A percentile compares a stretch with the other conserved stretches of the same genome.
Evolutionary conservation across 2,888 invertebrate species (phyloP).

Genomic region (Cloeon dipterum): DNA sequence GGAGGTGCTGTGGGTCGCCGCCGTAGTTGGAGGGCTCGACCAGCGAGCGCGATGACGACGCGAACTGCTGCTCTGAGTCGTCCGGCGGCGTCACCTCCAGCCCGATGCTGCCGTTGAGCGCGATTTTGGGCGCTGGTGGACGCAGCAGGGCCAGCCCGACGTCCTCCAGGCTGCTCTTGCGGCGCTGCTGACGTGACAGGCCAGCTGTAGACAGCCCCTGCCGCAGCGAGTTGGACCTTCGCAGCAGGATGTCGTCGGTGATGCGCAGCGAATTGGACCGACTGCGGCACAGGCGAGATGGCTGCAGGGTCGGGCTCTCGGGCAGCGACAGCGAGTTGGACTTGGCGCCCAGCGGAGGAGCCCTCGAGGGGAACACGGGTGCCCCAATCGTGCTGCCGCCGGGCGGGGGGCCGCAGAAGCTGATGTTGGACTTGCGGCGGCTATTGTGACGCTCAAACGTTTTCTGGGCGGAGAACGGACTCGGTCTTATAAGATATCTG

Average conservation of each 20-base stretch:
- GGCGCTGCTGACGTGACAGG: slow-evolving; percentile 18
- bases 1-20: slow-evolving; percentile 46
- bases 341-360: slow-evolving; percentile 63
- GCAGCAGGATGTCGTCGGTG: slow-evolving; percentile 59
- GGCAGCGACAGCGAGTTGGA: slow-evolving; percentile 75
- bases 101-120: slow-evolving; percentile 66
- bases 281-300: slow-evolving; percentile 32
- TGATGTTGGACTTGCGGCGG: slow-evolving; percentile 72
- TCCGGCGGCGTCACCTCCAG: slow-evolving; percentile 50
- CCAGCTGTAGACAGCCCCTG: slow-evolving; percentile 43
- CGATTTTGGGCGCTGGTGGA: slow-evolving; percentile 31
- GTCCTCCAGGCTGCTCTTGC: slow-evolving; percentile 69
- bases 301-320: slow-evolving; percentile 26
- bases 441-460: slow-evolving; percentile 85
- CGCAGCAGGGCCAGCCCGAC: slow-evolving; percentile 42
- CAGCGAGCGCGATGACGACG: slow-evolving; percentile 15
- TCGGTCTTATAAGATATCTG: slow-evolving; percentile 79
- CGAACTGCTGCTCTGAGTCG: slow-evolving; percentile 16
- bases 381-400: slow-evolving; percentile 21
- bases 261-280: slow-evolving; percentile 71
- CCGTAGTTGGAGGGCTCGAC: slow-evolving; percentile 19
- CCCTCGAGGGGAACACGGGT: slow-evolving; percentile 21
- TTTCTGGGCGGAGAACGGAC: slow-evolving; percentile 86
- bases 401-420: slow-evolving; percentile 63
- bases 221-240: slow-evolving; percentile 62